Conservation (phyloP, 2,888 invertebrate genomes). For the Hemaris fuciformis region DNA sequence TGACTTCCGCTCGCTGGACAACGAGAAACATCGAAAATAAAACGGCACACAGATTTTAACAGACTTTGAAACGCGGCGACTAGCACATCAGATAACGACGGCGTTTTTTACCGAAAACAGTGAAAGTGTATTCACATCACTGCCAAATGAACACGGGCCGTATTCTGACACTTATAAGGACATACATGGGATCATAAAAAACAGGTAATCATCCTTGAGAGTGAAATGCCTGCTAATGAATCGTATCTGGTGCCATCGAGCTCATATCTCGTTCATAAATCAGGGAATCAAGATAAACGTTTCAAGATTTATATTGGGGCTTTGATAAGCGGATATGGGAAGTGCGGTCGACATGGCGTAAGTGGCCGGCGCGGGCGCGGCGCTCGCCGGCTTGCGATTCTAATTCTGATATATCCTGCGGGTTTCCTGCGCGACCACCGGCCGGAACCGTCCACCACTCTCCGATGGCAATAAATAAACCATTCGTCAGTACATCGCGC, state of each 20-base stretch:
- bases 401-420: constrained; percentile 71
- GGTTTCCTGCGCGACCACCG: constrained; percentile 59
- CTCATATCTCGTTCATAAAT: constrained; percentile 15
- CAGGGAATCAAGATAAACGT: constrained; percentile 17
- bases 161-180: background rate
- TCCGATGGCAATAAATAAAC: constrained; percentile 58
- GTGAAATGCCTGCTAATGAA: background rate
- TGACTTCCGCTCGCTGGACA: constrained; percentile 71
- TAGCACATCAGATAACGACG: constrained; percentile 28
- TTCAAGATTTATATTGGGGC: constrained; percentile 36
- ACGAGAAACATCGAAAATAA: constrained; percentile 71
- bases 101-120: constrained; percentile 14
- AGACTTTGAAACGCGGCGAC: constrained; percentile 31
- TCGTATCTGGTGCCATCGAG: background rate
- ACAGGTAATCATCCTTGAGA: background rate
- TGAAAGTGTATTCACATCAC: constrained; percentile 13
- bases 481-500: constrained; percentile 27
- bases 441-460: constrained; percentile 55
- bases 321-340: constrained; percentile 60
- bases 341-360: constrained; percentile 59
- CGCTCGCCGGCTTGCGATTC: constrained; percentile 64
- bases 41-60: constrained; percentile 43
- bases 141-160: background rate
- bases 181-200: background rate
- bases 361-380: constrained; percentile 39